Base-by-base conservation (phyloP, 2,797 vertebrate genomes). In the Hafferia zeledoni region DNA sequence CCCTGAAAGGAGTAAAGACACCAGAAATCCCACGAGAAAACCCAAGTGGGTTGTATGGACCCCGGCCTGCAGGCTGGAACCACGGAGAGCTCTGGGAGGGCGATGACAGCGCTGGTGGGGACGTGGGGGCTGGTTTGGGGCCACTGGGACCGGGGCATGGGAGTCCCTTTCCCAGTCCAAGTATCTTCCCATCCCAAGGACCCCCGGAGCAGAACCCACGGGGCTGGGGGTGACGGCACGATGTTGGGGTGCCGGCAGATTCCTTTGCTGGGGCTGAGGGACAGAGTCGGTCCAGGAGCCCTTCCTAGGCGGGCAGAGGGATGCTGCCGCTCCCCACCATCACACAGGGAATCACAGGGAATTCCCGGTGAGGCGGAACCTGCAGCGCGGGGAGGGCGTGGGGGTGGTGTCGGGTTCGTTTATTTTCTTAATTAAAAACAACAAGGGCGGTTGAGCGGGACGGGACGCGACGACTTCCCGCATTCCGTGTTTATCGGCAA, bases 1-100 rank as follows among this genome's bases (percentile, higher is more conserved):
- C 44, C 56, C 76, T 10, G 74, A 33, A 31, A 81, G 52, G 81
- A 90, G 57, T 60, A 52, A 89, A 88, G 4, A 8, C 60, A 9
- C 8, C 43, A 8, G 52, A 37, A 79, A 83, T 47, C 4, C 64
- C 91, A 7, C 1, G 2, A 44, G 49, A 43, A 68, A 75, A 30
- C 2, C 9, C 16, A 5, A n/a, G n/a, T 2, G 69, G 77, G 43
- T 5, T 61, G 68, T 10, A 18, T 0, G 14, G 44, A 6, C 6
- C 22, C 27, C 14, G 13, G 39, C 28, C 19, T 14, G 22, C 12
- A 2, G 2, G 3, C 31, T 46, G 78, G 44, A 30, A 52, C 6
- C 19, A 10, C 1, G 13, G 30, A 52, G n/a, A 41, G n/a, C 44
- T 17, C 30, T 8, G n/a, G 24, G 14, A 33, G 71, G 57, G 22